Conservation (phyloP, 2,797 vertebrate species). For the Chanos chanos region DNA sequence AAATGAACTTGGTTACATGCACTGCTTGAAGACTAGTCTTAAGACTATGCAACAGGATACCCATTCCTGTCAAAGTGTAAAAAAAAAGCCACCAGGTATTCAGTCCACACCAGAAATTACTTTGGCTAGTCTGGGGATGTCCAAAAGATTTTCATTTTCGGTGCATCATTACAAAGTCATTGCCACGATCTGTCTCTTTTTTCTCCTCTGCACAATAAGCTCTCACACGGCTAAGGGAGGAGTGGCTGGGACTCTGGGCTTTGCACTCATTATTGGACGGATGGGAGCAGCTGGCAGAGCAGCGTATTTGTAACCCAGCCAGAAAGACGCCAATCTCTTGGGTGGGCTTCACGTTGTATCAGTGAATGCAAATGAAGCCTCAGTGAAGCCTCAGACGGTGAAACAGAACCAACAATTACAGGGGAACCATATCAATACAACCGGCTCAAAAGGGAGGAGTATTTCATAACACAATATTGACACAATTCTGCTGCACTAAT, state of each 20-base stretch:
- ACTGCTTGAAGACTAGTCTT: no score
- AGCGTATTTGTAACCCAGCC: conserved; percentile 41
- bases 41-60: no score
- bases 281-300: conserved; percentile 50
- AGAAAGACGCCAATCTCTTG: conserved; percentile 44
- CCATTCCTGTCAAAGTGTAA: no score
- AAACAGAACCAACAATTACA: conserved; percentile 60
- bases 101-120: no score
- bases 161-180: conserved; percentile 5
- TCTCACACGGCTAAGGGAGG: conserved; percentile 1
- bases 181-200: conserved; percentile 14
- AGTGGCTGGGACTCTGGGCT: conserved; percentile 31
- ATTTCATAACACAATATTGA: conserved; percentile 61
- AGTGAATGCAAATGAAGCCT: conserved; percentile 61
- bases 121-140: no score
- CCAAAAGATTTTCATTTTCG: no score
- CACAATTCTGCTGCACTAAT: conserved; percentile 50
- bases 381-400: conserved; percentile 36
- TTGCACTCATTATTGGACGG: conserved; percentile 16
- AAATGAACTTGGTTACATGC: no score
- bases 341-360: conserved; percentile 49
- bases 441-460: conserved; percentile 35
- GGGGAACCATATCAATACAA: conserved; percentile 54
- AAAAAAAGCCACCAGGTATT: no score
- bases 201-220: background rate